phyloP scores from a whole-genome alignment of 2,888 invertebrate species.

The Platypus cylindrus region DNA sequence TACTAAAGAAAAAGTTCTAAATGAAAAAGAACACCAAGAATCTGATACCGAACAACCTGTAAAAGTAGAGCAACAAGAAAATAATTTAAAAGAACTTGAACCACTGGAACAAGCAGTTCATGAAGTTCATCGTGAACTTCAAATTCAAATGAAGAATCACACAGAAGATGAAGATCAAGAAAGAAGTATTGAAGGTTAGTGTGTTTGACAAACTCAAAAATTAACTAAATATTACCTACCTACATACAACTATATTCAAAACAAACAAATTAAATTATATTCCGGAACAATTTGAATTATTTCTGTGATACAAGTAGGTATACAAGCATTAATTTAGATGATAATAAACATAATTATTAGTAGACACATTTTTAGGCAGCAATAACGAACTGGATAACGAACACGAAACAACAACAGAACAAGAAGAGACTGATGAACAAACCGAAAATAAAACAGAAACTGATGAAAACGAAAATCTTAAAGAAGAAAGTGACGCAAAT shows the following conservation, averaged over 20 bases:
- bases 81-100: constrained; percentile 15
- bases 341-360: too few relatives aligned
- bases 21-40: constrained; percentile 13
- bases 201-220: too few relatives aligned
- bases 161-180: constrained; percentile 15
- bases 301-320: too few relatives aligned
- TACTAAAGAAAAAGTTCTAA: constrained; percentile 13
- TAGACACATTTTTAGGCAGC: too few relatives aligned
- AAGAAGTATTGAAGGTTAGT: constrained; percentile 7
- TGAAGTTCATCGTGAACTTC: too few relatives aligned
- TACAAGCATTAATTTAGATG: too few relatives aligned
- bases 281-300: too few relatives aligned
- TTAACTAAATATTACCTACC: too few relatives aligned
- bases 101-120: too few relatives aligned
- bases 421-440: constrained; percentile 5
- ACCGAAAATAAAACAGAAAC: not conserved
- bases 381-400: not conserved
- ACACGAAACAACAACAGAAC: constrained; percentile 13
- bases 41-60: constrained; percentile 16
- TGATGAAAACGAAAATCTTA: constrained; percentile 2
- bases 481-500: constrained; percentile 3
- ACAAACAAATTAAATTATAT: too few relatives aligned
- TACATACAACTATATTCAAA: too few relatives aligned
- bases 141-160: constrained; percentile 10
- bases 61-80: constrained; percentile 16